These are phyloP conservation scores for Ictidomys tridecemlineatus DNA, from an alignment of 2,113 vertebrate genomes.

Conservation along the genomic window DNA sequence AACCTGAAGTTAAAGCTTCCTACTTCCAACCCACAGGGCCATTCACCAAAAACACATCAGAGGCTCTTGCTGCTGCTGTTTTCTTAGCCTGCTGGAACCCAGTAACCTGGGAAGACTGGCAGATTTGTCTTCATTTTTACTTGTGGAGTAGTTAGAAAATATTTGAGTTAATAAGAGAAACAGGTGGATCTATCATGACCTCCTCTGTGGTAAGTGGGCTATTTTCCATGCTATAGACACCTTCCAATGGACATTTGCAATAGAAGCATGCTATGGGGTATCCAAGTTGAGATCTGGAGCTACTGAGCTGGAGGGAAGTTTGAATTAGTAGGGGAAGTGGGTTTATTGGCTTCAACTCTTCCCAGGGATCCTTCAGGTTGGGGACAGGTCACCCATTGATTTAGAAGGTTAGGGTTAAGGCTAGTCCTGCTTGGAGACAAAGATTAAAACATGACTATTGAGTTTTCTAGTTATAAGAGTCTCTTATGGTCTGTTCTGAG, in stretches of 20 bases:
- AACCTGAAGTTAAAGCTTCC: not conserved
- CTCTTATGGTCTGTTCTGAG: not conserved
- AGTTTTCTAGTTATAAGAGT: not conserved
- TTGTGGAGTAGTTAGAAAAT: not conserved
- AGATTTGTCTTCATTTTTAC: slow-evolving; percentile 3
- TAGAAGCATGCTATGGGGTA: not conserved
- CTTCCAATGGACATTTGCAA: slow-evolving; percentile 40
- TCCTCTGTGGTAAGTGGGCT: not conserved
- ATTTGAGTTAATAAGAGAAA: not conserved
- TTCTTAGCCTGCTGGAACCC: not conserved
- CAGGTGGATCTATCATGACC: not conserved
- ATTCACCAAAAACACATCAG: not conserved
- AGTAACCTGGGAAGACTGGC: not conserved
- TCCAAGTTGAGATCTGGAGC: not conserved
- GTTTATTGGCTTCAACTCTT: not conserved
- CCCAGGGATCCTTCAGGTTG: not conserved
- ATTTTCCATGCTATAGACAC: not conserved
- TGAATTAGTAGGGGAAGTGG: slow-evolving; percentile 22
- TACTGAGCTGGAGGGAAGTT: not conserved
- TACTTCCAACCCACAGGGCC: not conserved
- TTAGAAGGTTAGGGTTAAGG: not conserved
- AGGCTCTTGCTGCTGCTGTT: not conserved
- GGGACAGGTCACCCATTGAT: not conserved
- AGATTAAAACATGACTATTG: not conserved
- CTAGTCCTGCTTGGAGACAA: slow-evolving; percentile 18